Evolutionary conservation across 2,888 invertebrate genomes (phyloP).

Genomic region (Acleris sparsana): DNA sequence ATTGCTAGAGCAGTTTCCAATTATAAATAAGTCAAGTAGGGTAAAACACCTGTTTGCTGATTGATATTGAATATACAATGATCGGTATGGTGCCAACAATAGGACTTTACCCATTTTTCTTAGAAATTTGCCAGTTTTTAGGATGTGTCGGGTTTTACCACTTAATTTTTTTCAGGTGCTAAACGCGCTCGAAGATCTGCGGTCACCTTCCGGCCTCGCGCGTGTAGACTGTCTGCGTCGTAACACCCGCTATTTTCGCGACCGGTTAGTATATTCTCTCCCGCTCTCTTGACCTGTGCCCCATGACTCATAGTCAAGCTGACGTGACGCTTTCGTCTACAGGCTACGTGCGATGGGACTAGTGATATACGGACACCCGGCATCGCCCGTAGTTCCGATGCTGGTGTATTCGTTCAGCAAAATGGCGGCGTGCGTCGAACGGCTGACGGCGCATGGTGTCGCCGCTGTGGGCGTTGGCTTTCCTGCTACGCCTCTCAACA

Average conservation of each 20-base stretch:
- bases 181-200: slow-evolving; percentile 93
- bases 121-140: too few relatives aligned
- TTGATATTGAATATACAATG: too few relatives aligned
- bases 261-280: slow-evolving; percentile 43
- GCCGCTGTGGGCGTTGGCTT: slow-evolving; percentile 98
- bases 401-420: slow-evolving; percentile 97
- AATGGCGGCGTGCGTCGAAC: slow-evolving; percentile 95
- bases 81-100: too few relatives aligned
- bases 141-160: too few relatives aligned
- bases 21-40: too few relatives aligned
- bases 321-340: slow-evolving; percentile 16
- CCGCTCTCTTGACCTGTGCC: background rate
- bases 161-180: slow-evolving; percentile 79
- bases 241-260: slow-evolving; percentile 85
- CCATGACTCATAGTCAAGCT: too few relatives aligned
- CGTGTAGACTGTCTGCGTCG: slow-evolving; percentile 89
- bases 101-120: too few relatives aligned
- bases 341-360: slow-evolving; percentile 93
- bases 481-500: slow-evolving; percentile 97
- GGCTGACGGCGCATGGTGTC: slow-evolving; percentile 90
- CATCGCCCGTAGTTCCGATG: slow-evolving; percentile 98
- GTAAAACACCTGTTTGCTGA: too few relatives aligned
- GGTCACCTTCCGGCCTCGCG: slow-evolving; percentile 86
- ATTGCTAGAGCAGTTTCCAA: too few relatives aligned
- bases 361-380: slow-evolving; percentile 95